These are phyloP conservation scores for Patagioenas fasciata DNA, from an alignment of 2,113 vertebrate genomes.

Conservation along the genomic window DNA sequence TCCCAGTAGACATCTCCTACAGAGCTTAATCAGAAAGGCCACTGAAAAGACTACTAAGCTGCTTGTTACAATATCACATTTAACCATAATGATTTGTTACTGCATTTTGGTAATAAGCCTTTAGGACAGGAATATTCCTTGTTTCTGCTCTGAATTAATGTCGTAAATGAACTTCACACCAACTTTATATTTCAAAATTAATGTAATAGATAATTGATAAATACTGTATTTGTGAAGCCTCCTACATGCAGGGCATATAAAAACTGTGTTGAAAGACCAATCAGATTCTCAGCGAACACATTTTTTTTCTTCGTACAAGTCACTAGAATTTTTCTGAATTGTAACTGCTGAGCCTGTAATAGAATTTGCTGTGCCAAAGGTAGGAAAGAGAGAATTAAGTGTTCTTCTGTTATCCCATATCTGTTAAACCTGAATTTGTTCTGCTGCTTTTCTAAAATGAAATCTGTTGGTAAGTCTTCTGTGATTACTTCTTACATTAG, in stretches of 20 bases:
- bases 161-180: neutral
- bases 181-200: neutral
- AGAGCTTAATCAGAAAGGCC: neutral
- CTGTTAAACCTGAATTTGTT: neutral
- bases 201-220: neutral
- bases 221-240: neutral
- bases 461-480: neutral
- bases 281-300: neutral
- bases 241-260: neutral
- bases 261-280: neutral
- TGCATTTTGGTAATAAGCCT: neutral
- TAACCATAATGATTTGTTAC: neutral
- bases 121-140: neutral
- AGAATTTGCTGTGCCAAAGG: neutral
- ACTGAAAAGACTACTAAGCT: neutral
- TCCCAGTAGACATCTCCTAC: neutral
- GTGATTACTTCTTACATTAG: neutral
- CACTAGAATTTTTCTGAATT: neutral
- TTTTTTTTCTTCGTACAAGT: neutral
- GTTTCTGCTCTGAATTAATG: accelerated
- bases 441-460: neutral
- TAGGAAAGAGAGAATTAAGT: neutral
- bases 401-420: neutral
- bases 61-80: neutral
- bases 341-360: neutral